A percentile compares a stretch with the other conserved stretches of the same genome.
phyloP scores from a whole-genome alignment of 2,113 vertebrate species.

The Hyla sarda region DNA sequence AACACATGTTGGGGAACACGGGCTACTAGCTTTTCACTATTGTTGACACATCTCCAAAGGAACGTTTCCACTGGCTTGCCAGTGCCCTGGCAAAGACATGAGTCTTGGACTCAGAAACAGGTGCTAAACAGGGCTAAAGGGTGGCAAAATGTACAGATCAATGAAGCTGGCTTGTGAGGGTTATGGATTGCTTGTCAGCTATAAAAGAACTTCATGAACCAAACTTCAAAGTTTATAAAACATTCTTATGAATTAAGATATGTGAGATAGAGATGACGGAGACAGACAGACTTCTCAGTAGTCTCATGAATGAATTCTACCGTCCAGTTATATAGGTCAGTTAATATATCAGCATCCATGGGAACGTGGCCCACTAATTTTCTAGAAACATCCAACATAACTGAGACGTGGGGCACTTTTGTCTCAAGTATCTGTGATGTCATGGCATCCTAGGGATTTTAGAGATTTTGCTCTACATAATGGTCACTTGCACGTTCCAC shows the following conservation, averaged over 20 bases:
- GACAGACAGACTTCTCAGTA: not conserved
- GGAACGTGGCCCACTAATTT: not conserved
- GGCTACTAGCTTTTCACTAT: constrained; percentile 80
- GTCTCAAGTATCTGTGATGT: not conserved
- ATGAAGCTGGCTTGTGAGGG: not conserved
- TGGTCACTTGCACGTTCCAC: not conserved
- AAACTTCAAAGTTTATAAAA: not conserved
- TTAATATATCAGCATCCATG: not conserved
- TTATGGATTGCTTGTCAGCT: not conserved
- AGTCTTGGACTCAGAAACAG: constrained; percentile 65
- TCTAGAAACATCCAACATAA: not conserved
- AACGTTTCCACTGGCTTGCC: constrained; percentile 72
- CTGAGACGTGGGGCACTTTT: not conserved
- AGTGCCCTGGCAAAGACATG: constrained; percentile 78
- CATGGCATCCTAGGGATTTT: not conserved
- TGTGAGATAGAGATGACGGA: not conserved
- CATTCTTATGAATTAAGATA: not conserved
- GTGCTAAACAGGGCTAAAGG: constrained; percentile 58
- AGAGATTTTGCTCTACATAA: not conserved
- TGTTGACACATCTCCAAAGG: constrained; percentile 62
- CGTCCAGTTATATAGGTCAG: not conserved
- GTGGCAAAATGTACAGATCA: not conserved
- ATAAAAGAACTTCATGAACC: not conserved
- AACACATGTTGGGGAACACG: constrained; percentile 79
- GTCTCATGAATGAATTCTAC: not conserved